Base-by-base conservation (phyloP, 2,797 vertebrate genomes). In the Rhynchonycteris naso region DNA sequence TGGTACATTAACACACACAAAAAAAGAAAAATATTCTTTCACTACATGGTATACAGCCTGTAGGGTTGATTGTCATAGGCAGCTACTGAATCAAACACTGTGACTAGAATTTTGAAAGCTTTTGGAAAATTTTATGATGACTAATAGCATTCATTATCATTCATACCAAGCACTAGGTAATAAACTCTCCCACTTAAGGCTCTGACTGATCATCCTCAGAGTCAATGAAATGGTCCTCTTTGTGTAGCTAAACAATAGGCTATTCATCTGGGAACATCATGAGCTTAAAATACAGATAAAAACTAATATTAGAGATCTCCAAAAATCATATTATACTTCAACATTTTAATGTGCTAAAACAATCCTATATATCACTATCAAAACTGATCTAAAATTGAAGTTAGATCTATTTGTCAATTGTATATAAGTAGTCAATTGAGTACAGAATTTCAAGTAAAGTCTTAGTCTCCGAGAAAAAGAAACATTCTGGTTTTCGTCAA, bases 71-170 rank as follows among this genome's bases (percentile, higher is more conserved):
- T 93, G 74, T 90, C 88, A 92, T 47, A 72, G 4, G 85, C 94
- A 85, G 85, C 96, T 82, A 95, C 28, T 83, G 61, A 88, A 90
- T 90, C 88, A 86, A 93, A 92, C 81, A 90, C 58, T 87, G 79
- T 93, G 58, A 66, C 72, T 88, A 95, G 81, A 80, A 80, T 92
- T 94, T 96, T 93, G 82, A 96, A 97, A 56, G 88, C 84, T 79
- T 33, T 85, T 95, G 74, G 81, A 87, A 94, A 89, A 74, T 78
- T 91, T 94, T 88, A 80, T 88, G 71, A 94, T 94, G 90, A 96
- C 75, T 91, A 96, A 94, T 95, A 81, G 69, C 84, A 86, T 90
- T 95, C 78, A 79, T 96, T 91, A 89, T 90, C 95, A 96, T 93
- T 95, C 94, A 86, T 92, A 65, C 56, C 79, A 81, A 81, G 78